Evolutionary conservation across 2,888 invertebrate genomes (phyloP), one percentile per base, ranked within the genome.

Genomic region (Salticus scenicus): DNA sequence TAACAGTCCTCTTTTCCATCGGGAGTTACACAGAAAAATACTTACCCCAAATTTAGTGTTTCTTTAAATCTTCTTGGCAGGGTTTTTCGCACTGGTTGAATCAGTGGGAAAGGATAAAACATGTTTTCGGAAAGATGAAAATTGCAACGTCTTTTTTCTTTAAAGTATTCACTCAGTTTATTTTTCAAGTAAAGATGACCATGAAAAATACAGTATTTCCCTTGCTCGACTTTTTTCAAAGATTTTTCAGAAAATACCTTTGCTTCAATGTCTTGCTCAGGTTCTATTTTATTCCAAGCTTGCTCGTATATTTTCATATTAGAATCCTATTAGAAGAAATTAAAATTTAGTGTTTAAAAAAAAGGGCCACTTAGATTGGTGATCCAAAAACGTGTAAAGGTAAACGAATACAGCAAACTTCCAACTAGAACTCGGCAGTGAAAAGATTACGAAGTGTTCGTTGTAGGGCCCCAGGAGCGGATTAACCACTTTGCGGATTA

Each of bases 21-120:
- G n/a, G n/a, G n/a, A n/a, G n/a, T n/a, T n/a, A n/a, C n/a, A n/a
- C n/a, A n/a, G 37, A 7, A 37, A 42, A 47, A 42, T 14, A 7
- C 77, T 28, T 77, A 77, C 77, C 57, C 77, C 0, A 70, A 57
- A 28, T 77, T 77, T 30, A 77, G 57, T 28, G 10, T 37, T 8
- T 70, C 57, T 0, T 17, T 20, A 27, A 63, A 57, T 0, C 2
- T 31, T 17, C 28, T 10, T 0, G 70, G 57, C 10, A 70, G 14
- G 8, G 24, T 63, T 51, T 57, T 77, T n/a, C 70, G 31, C 37
- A 77, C 14, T 5, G 70, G 20, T n/a, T 70, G 0, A 5, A 57
- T 24, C 27, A 77, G 37, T 0, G 77, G 41, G 12, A 77, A 70
- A 0, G 77, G 77, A 37, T 28, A 77, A 27, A 77, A 77, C n/a